Percentiles rank a stretch among this genome's conserved stretches.
Evolutionary conservation across 2,888 invertebrate species (phyloP).

Genomic region (Mycalesis mineus): DNA sequence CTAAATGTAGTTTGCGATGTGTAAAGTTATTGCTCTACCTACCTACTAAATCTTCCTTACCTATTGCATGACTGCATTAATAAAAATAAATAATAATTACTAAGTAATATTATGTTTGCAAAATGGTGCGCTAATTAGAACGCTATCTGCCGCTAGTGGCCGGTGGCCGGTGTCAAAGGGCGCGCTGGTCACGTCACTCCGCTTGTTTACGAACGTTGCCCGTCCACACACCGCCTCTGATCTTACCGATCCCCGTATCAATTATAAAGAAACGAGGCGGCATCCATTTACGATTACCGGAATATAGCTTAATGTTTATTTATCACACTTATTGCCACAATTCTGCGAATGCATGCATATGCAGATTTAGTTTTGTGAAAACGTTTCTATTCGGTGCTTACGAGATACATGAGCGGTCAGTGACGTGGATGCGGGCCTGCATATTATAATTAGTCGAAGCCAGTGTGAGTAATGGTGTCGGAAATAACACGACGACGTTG

Average conservation of each 20-base stretch:
- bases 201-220: slow-evolving; percentile 53
- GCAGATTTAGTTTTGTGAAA: slow-evolving; percentile 27
- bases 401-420: slow-evolving; percentile 51
- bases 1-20: too few species aligned
- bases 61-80: too few species aligned
- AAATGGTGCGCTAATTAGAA: slow-evolving; percentile 13
- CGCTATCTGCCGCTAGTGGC: slow-evolving; percentile 42
- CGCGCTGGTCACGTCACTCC: slow-evolving; percentile 55
- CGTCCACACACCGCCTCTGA: slow-evolving; percentile 51
- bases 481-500: slow-evolving; percentile 69
- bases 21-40: background rate
- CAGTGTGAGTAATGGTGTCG: slow-evolving; percentile 74
- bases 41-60: background rate
- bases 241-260: slow-evolving; percentile 52
- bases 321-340: slow-evolving; percentile 17
- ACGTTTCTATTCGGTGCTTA: slow-evolving; percentile 28
- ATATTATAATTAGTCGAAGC: slow-evolving; percentile 76
- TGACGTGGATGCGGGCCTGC: slow-evolving; percentile 57
- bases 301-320: slow-evolving; percentile 19
- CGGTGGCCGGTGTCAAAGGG: slow-evolving; percentile 65
- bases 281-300: slow-evolving; percentile 34
- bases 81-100: background rate
- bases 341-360: slow-evolving; percentile 19
- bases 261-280: slow-evolving; percentile 43
- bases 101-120: background rate